phyloP scores from a whole-genome alignment of 2,797 vertebrate genomes.

The Buphagus erythrorhynchus region DNA sequence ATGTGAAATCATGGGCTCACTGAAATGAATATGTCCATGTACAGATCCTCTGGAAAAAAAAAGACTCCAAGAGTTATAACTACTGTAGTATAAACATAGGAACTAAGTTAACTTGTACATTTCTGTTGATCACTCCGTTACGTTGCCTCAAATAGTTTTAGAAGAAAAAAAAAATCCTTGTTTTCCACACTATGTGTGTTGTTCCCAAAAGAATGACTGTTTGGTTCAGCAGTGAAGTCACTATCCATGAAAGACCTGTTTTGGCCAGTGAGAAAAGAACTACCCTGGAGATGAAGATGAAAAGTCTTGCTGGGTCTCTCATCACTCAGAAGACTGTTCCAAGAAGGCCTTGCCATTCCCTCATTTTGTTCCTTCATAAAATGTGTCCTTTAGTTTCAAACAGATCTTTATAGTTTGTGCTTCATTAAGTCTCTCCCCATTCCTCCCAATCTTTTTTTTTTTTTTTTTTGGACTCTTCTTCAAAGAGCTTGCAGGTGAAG shows the following conservation, averaged over 20 bases:
- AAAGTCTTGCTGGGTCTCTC: conserved; percentile 80
- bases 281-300: conserved; percentile 81
- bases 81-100: conserved; percentile 99
- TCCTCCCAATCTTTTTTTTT: conserved; percentile 51
- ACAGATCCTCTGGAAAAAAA: conserved; percentile 88
- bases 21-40: conserved; percentile 86
- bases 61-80: conserved; percentile 99
- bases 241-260: conserved; percentile 86
- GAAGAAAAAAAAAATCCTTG: conserved; percentile 90
- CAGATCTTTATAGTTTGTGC: conserved; percentile 90
- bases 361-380: conserved; percentile 90
- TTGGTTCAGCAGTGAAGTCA: conserved; percentile 91
- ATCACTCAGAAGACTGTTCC: conserved; percentile 73
- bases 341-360: conserved; percentile 86
- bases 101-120: conserved; percentile 99
- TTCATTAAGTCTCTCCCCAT: conserved; percentile 85
- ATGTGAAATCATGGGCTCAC: conserved; percentile 97
- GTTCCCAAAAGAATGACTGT: conserved; percentile 97
- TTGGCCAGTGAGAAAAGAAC: conserved; percentile 86
- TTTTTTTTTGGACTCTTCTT: conserved; percentile 88
- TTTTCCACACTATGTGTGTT: conserved; percentile 99
- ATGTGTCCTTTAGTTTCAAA: conserved; percentile 92
- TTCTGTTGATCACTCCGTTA: conserved; percentile 97
- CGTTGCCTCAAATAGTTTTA: conserved; percentile 99
- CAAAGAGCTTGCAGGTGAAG: conserved; percentile 90